Evolutionary conservation across 2,113 vertebrate species (phyloP), one percentile per base, ranked within the genome.

Genomic region (Corydoras sp.): DNA sequence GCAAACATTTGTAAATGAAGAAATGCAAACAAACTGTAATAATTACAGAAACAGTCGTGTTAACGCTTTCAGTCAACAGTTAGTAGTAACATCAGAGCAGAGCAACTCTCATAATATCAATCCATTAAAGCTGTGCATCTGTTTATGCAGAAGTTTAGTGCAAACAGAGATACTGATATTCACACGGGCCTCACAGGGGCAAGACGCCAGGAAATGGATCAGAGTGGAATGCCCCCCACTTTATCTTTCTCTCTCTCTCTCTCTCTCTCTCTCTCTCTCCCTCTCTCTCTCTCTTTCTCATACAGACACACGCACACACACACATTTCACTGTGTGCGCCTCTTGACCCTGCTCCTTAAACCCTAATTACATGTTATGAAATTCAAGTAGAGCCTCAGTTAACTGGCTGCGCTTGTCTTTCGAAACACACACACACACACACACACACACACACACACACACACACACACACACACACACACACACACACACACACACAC

Each of bases 351-450:
- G 88, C 90, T 88, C 87, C 86, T 91, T 89, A 89, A 88, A 88
- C 81, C 85, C 84, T 90, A 89, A 89, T 89, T 91, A 86, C 35
- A 73, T 83, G 85, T 89, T 90, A 87, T 88, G 90, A 91, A 92
- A 93, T 83, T 90, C 88, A 87, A 91, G 85, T 73, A 89, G 81
- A 75, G 87, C 88, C 90, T 85, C 88, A 89, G 88, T 91, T 90
- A 87, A 89, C 85, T 81, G 76, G 81, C 76, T 73, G 78, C 80
- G 71, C 76, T 58, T 71, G 81, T 81, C 82, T 86, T 86, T 84
- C 65, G 61, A 67, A 74, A 80, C 80, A 85, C 73, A 79, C 82
- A 82, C 80, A 82, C 76, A 60, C 54, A 50, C 35, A 62, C 58
- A 62, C 35, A 43, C 35, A 43, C 35, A 43, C 35, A 43, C 15